These are phyloP conservation scores for Isoperla grammatica DNA, from an alignment of 2,888 invertebrate species.

Conservation along the genomic window DNA sequence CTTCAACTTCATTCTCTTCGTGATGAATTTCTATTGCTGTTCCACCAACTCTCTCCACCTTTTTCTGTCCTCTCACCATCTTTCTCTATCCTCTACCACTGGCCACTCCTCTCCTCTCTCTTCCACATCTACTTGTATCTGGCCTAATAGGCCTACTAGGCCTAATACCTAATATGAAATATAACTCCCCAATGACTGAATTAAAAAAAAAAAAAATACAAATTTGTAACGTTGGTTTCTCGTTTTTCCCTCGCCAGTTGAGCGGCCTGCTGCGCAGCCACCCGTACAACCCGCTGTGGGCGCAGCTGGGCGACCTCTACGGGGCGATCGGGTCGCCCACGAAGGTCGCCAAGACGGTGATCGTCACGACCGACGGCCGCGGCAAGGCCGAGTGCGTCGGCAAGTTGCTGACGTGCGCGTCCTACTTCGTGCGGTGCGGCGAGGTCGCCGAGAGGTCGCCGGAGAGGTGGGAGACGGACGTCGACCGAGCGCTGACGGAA, in stretches of 20 bases:
- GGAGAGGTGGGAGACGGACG: neutral
- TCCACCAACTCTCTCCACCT: no score
- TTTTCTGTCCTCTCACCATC: no score
- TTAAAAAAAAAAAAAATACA: no score
- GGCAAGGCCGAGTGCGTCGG: constrained; percentile 57
- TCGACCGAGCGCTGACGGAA: neutral
- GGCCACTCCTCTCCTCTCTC: no score
- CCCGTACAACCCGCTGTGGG: constrained; percentile 87
- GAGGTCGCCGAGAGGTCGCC: constrained; percentile 49
- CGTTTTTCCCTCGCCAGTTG: constrained; percentile 40
- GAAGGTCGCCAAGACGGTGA: constrained; percentile 71
- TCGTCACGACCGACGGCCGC: constrained; percentile 54
- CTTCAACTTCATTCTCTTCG: no score
- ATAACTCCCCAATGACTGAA: no score
- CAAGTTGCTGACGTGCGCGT: constrained; percentile 68
- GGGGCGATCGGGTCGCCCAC: constrained; percentile 78
- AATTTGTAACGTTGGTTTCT: no score
- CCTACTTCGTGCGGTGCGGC: constrained; percentile 82
- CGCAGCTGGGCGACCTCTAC: constrained; percentile 78
- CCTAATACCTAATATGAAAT: no score
- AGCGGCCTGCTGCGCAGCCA: constrained; percentile 51
- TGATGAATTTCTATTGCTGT: no score
- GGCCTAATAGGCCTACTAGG: no score
- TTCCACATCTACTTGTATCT: no score
- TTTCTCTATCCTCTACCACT: no score